phyloP scores from a whole-genome alignment of 2,888 invertebrate genomes.

The Tenthredo distinguenda region DNA sequence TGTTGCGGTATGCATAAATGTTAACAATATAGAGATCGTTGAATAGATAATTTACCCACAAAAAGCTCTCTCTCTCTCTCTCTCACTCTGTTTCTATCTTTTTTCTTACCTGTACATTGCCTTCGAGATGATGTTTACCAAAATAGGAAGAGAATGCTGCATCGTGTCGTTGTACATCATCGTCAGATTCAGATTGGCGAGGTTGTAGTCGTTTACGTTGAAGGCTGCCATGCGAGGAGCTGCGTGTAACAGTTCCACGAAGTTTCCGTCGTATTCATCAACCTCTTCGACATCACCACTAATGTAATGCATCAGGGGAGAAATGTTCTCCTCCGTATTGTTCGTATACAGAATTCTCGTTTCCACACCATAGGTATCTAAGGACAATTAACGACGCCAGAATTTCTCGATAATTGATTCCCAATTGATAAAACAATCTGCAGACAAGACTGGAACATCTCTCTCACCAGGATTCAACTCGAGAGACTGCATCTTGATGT shows the following conservation, averaged over 20 bases:
- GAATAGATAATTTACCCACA: neutral
- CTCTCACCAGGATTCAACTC: slow-evolving; percentile 80
- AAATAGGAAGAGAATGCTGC: slow-evolving; percentile 88
- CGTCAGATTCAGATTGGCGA: slow-evolving; percentile 81
- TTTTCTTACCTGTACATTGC: slow-evolving; percentile 83
- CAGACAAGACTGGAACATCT: neutral
- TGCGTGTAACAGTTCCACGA: slow-evolving; percentile 82
- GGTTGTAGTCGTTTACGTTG: slow-evolving; percentile 81
- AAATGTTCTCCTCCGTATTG: slow-evolving; percentile 78
- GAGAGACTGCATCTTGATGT: slow-evolving; percentile 83
- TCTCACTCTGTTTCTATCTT: neutral
- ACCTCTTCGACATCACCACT: slow-evolving; percentile 73
- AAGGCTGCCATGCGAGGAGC: slow-evolving; percentile 85
- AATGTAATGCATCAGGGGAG: slow-evolving; percentile 68
- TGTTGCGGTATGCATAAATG: neutral
- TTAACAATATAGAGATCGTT: neutral
- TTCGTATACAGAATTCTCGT: slow-evolving; percentile 84
- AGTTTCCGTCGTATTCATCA: slow-evolving; percentile 84
- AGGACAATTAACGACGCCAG: slow-evolving; percentile 11
- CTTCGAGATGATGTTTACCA: slow-evolving; percentile 87
- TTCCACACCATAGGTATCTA: slow-evolving; percentile 81
- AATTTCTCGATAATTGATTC: neutral
- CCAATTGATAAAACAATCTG: neutral
- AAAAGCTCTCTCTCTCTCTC: neutral
- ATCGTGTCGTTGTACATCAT: slow-evolving; percentile 89